Conservation (phyloP, 37 sponge, comb jelly and placozoan species). For the Ephydatia muelleri region DNA sequence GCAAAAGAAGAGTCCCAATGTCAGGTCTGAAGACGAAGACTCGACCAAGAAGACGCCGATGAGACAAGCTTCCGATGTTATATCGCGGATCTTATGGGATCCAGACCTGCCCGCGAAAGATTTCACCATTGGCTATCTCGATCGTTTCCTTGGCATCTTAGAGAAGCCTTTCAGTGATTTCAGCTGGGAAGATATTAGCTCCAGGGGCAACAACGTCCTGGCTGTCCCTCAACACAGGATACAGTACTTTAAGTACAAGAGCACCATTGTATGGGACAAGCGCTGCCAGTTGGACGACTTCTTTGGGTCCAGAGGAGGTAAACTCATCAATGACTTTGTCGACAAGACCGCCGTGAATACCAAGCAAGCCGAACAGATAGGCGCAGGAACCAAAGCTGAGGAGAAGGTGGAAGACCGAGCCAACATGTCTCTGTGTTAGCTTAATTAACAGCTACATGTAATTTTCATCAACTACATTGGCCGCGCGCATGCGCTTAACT, state of each 20-base stretch:
- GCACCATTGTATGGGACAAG: slow-evolving; percentile 96
- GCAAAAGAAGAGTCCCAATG: not conserved
- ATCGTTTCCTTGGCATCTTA: slow-evolving; percentile 92
- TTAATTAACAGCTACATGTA: too few species aligned
- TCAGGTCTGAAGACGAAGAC: not conserved
- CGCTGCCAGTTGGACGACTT: slow-evolving; percentile 78
- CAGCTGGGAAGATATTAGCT: slow-evolving; percentile 93
- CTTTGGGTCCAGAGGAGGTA: slow-evolving; percentile 85
- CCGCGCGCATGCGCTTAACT: too few species aligned
- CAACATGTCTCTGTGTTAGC: too few species aligned
- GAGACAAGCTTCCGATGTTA: slow-evolving; percentile 84
- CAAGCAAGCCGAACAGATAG: not conserved
- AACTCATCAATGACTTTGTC: slow-evolving; percentile 40
- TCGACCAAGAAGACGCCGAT: slow-evolving; percentile 73
- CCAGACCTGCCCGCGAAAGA: slow-evolving; percentile 72
- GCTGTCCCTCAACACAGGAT: slow-evolving; percentile 96
- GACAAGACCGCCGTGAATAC: not conserved
- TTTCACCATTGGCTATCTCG: slow-evolving; percentile 86
- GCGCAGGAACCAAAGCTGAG: slow-evolving; percentile 14
- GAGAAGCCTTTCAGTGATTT: slow-evolving; percentile 91
- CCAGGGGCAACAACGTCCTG: slow-evolving; percentile 84
- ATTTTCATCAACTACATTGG: too few species aligned
- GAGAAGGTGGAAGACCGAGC: not conserved
- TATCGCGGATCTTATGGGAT: slow-evolving; percentile 90
- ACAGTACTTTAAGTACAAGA: slow-evolving; percentile 95